Base-by-base conservation (phyloP, 2,888 invertebrate species). In the Conus canariensis region DNA sequence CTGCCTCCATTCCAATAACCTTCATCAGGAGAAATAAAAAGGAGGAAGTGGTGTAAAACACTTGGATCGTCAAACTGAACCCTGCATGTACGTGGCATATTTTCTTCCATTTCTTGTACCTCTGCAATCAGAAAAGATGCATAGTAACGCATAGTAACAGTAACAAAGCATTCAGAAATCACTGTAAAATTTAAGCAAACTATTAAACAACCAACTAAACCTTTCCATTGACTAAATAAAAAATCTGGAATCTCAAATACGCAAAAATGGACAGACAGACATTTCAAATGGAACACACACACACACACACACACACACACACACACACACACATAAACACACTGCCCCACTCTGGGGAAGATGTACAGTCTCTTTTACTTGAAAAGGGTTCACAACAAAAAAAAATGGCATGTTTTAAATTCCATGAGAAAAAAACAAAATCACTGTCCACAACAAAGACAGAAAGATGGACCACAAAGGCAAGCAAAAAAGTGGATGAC, bases 1-100 rank as follows among this genome's bases (percentile, higher is more conserved):
- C 97, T 97, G 70, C 99, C 99, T 90, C 98, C 98, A 94, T 97
- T 97, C 98, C 99, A 99, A 95, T 97, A 98, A 0, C 99, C 99
- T 96, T 98, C 98, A 93, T 98, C 98, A 5, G 98, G 98, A 90
- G 97, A 96, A 90, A 99, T 98, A 87, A 97, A 97, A 92, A 99
- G 97, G 82, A 97, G 97, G 96, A 99, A 98, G 95, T 98, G 98
- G 96, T 98, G 98, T 88, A 99, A 97, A 93, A 97, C 97, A 96
- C 98, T 97, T 67, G 98, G 98, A 96, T 99, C 98, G 90, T 98
- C 97, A 95, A 99, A 98, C 93, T 97, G 91, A 30, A 98, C 97
- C 95, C 97, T 97, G 96, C 98, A 98, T 22, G 98, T 98, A 90
- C 97, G 96, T 58, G 98, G 98, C 92, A 98, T 97, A 93, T 98